Evolutionary conservation across 64 coral and sea anemone species (phyloP), one percentile per base, ranked within the genome.

Genomic region (Stichodactyla helianthus): DNA sequence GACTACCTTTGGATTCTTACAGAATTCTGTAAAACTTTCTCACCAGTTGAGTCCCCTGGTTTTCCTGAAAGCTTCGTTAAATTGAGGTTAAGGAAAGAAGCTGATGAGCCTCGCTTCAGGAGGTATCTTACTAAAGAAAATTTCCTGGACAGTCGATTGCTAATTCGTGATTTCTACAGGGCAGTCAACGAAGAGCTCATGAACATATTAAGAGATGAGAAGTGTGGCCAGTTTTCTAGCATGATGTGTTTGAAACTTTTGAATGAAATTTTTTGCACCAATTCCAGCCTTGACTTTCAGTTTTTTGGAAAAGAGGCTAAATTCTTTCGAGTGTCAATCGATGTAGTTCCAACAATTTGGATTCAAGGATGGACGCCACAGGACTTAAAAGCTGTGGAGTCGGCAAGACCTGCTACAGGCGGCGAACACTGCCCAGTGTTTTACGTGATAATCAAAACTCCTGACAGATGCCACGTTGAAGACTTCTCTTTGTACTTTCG

Each of bases 251-350:
- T 85, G 18, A 15, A 85, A 10, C 83, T 50, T 50, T 64, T 85
- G 83, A 85, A 85, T 85, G 83, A 85, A 64, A 85, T 85, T 6
- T 85, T 19, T 63, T 85, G 83, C 58, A 59, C 83, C 58, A 85
- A 55, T 18, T 85, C 83, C 8, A 85, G 83, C 59, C 83, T 85
- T 60, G 25, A 11, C 63, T 85, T 85, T 85, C 83, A 85, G 83
- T 85, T 62, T n/a, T 85, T 85, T 7, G 83, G 83, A 59, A 85
- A 61, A 64, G 83, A 85, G 58, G 83, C 55, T 17, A 85, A 85
- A 63, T 85, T 9, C 51, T 85, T 85, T 61, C 54, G 58, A 59
- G 62, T 85, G 64, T 85, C 83, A 35, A 64, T 85, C 26, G 83
- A 85, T 63, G 83, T 85, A 27, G 83, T 85, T 60, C 83, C 83